Base-by-base conservation (phyloP, 2,888 invertebrate genomes). In the Thymelicus acteon region DNA sequence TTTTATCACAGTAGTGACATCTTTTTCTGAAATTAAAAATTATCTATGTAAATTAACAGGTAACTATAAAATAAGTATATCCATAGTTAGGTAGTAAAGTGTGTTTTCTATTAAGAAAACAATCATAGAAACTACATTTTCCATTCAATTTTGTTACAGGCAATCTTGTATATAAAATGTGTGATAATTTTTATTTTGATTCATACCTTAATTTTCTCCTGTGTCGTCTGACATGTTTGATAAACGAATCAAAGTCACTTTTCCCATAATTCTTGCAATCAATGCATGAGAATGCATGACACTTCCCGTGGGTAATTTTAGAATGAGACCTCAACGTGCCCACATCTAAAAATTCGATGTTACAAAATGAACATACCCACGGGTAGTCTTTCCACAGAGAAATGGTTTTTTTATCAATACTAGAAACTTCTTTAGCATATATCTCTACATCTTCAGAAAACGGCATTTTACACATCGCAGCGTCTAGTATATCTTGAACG, bases 281-380 rank as follows among this genome's bases (percentile, higher is more conserved):
- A 24, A 95, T 94, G 80, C 96, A 96, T 79, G 94, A 93, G 78
- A 95, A 96, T 7, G 95, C 95, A 0, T 95, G 91, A 73, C 95
- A 94, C 77, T 95, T 95, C 60, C 95, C 95, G 77, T 96, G 96
- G 0, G 95, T 94, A 7, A 91, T 87, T 74, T 94, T 94, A 61
- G 95, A 95, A 80, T 96, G 96, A 1, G 95, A 92, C 68, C 95
- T 87, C 48, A 96, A 84, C 60, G 84, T 89, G 0, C 83, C 84
- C 31, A 91, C 75, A 64, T 89, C 87, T 1, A 87, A 75, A 74
- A 92, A 93, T 74, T 92, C 92, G 7, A 90, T 89, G 61, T 89
- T 87, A 75, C 93, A 93, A 39, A 85, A 84, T 0, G 83, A 80
- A 74, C 93, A 93, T 0, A 91, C 75, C 93, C 93, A 93, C 0